Percentiles rank a stretch among this genome's conserved stretches.
These are phyloP conservation scores for Platycheirus rosarum DNA, from an alignment of 2,888 invertebrate genomes.

Conservation along the genomic window DNA sequence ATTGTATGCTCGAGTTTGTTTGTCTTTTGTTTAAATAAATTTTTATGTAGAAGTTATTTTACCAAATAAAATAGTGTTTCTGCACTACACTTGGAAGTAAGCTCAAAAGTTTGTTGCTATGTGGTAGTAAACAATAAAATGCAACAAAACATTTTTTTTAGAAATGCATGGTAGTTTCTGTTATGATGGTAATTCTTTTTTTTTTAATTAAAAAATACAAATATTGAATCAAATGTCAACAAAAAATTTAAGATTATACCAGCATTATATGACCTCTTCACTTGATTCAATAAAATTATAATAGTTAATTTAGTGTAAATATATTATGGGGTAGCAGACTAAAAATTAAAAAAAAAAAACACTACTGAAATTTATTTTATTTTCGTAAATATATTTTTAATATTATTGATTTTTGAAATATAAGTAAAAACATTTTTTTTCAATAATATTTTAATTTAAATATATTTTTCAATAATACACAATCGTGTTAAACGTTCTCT, in stretches of 20 bases:
- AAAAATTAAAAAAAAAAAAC: slow-evolving; percentile 77
- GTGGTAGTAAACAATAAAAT: slow-evolving; percentile 34
- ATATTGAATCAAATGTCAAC: slow-evolving; percentile 66
- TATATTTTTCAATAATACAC: slow-evolving; percentile 54
- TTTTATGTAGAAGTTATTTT: slow-evolving; percentile 32
- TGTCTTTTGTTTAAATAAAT: slow-evolving; percentile 13
- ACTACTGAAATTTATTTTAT: slow-evolving; percentile 53
- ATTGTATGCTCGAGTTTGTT: slow-evolving; percentile 62
- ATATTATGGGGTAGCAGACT: slow-evolving; percentile 83
- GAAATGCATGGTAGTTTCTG: slow-evolving; percentile 70
- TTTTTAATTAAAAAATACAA: slow-evolving; percentile 27
- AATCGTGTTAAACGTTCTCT: slow-evolving; percentile 52
- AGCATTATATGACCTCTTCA: slow-evolving; percentile 40
- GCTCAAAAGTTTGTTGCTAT: slow-evolving; percentile 68
- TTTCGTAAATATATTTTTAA: slow-evolving; percentile 59
- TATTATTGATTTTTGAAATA: slow-evolving; percentile 46
- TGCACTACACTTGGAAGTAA: slow-evolving; percentile 67
- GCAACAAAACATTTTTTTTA: slow-evolving; percentile 38
- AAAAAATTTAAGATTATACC: slow-evolving; percentile 16
- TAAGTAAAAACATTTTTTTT: slow-evolving; percentile 59
- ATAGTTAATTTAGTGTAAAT: slow-evolving; percentile 74
- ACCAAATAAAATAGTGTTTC: slow-evolving; percentile 48
- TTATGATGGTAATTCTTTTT: slow-evolving; percentile 50
- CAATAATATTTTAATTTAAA: slow-evolving; percentile 61
- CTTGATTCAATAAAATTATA: slow-evolving; percentile 67